These are phyloP conservation scores for Pogonomyrmex barbatus DNA, from an alignment of 1,140 invertebrate genomes.

Conservation along the genomic window DNA sequence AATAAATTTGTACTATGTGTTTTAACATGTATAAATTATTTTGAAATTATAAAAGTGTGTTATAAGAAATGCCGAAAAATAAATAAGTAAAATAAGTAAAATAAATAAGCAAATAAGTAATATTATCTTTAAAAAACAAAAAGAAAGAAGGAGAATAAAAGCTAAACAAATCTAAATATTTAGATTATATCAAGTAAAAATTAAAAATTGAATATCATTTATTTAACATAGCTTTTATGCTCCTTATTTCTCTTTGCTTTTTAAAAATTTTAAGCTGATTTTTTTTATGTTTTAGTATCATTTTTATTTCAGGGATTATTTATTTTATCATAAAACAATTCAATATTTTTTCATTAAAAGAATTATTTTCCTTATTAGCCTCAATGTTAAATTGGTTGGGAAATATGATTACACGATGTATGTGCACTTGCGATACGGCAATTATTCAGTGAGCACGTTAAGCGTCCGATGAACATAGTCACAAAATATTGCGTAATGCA, in stretches of 20 bases:
- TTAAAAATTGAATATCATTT: no score
- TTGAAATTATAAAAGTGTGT: background rate
- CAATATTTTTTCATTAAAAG: background rate
- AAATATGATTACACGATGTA: background rate
- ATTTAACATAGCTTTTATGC: no score
- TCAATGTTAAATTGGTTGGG: background rate
- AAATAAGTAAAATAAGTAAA: background rate
- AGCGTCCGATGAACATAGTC: constrained; percentile 62
- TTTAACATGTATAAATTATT: background rate
- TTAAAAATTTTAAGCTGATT: no score
- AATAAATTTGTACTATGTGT: background rate
- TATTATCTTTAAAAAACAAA: background rate
- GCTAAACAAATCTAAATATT: background rate
- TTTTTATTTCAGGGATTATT: background rate
- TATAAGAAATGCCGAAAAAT: background rate
- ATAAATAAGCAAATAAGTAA: background rate
- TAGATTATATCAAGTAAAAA: no score
- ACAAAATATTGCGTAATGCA: constrained; percentile 75
- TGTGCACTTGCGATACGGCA: constrained; percentile 53
- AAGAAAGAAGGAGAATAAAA: background rate
- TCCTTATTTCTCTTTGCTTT: no score
- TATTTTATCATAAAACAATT: background rate
- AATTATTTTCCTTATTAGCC: background rate
- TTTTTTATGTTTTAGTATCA: background rate
- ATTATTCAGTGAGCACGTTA: constrained; percentile 72